phyloP scores from a whole-genome alignment of 2,888 invertebrate species.

The Plemyria rubiginata region DNA sequence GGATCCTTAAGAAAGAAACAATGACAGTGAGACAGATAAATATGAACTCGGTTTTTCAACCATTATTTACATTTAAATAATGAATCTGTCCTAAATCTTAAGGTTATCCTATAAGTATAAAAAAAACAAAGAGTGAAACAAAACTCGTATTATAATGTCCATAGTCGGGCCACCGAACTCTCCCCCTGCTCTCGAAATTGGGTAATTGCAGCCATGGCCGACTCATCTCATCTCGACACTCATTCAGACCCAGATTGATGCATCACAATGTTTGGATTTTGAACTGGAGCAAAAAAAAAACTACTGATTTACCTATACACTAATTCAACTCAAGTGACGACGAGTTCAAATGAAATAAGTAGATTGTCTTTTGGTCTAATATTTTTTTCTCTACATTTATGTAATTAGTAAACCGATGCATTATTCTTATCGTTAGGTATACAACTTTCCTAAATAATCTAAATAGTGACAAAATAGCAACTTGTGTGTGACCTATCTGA shows the following conservation, averaged over 20 bases:
- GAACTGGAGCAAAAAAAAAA: not conserved
- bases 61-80: no score
- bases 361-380: no score
- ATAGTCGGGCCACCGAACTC: conserved; percentile 32
- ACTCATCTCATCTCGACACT: conserved; percentile 24
- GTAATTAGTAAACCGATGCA: no score
- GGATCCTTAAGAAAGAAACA: no score
- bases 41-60: no score
- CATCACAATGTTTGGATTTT: conserved; percentile 2
- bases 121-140: not conserved
- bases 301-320: not conserved
- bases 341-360: not conserved
- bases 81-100: not conserved
- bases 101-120: not conserved
- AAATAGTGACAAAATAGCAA: not conserved
- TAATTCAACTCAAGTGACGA: not conserved
- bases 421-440: no score
- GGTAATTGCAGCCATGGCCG: conserved; percentile 40
- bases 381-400: no score
- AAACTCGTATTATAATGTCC: not conserved
- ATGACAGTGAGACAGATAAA: no score
- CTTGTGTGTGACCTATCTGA: conserved; percentile 30
- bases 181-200: conserved; percentile 43
- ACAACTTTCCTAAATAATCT: not conserved
- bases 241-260: conserved; percentile 17